These are phyloP conservation scores for Grallaria varia DNA, from an alignment of 2,113 vertebrate genomes.

Conservation along the genomic window DNA sequence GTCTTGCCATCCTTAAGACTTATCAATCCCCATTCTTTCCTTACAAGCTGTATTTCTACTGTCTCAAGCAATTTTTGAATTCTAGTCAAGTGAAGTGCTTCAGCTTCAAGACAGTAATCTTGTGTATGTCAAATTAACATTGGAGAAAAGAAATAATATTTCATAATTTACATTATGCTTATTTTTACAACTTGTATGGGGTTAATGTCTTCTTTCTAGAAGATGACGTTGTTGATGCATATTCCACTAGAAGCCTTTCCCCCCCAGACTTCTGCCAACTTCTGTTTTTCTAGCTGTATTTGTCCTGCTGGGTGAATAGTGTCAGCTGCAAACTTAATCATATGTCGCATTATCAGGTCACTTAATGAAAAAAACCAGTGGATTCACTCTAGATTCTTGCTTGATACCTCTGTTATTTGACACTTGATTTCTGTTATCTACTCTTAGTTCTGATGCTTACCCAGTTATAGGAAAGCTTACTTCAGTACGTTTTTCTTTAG, in stretches of 20 bases:
- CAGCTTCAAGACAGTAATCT: neutral
- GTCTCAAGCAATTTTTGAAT: neutral
- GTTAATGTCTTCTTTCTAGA: neutral
- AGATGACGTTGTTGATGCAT: neutral
- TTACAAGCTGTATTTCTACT: neutral
- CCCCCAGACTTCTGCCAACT: neutral
- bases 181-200: neutral
- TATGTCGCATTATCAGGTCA: neutral
- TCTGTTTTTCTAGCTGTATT: neutral
- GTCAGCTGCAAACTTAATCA: neutral
- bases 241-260: neutral
- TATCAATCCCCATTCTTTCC: neutral
- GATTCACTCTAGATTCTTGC: neutral
- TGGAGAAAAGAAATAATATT: neutral
- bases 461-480: neutral
- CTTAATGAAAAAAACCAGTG: neutral
- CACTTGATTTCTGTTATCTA: neutral
- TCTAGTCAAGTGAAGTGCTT: neutral
- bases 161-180: neutral
- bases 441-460: neutral
- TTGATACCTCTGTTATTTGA: neutral
- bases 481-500: neutral
- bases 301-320: neutral
- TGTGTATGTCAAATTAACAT: neutral
- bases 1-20: neutral